Percentiles rank a stretch among this genome's conserved stretches.
phyloP scores from a whole-genome alignment of 2,888 invertebrate genomes.

The Dimorphilus gyrociliatus region DNA sequence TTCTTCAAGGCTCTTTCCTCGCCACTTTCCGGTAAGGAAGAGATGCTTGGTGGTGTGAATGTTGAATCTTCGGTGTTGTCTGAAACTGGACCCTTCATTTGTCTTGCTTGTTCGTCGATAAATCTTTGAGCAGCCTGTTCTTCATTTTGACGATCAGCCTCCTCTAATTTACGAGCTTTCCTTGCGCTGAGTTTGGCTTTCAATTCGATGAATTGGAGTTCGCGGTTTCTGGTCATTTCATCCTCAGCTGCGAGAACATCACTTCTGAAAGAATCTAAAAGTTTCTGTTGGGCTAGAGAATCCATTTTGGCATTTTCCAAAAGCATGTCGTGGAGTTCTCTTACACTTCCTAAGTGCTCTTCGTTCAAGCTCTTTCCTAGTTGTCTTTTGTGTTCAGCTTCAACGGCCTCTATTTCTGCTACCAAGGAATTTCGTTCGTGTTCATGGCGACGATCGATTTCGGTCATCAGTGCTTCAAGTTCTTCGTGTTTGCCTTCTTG shows the following conservation, averaged over 20 bases:
- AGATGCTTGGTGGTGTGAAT: too few species aligned
- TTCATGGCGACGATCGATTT: constrained; percentile 18
- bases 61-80: too few species aligned
- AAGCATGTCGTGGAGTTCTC: constrained; percentile 14
- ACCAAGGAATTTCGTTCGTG: constrained; percentile 18
- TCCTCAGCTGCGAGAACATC: constrained; percentile 8
- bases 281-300: constrained; percentile 18
- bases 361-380: constrained; percentile 17
- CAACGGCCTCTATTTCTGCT: constrained; percentile 22
- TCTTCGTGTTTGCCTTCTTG: constrained; percentile 23
- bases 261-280: constrained; percentile 23
- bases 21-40: constrained; percentile 12
- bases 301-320: constrained; percentile 10
- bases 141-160: constrained; percentile 18
- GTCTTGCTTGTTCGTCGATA: constrained; percentile 22
- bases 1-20: constrained; percentile 25
- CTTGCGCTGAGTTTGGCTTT: constrained; percentile 25
- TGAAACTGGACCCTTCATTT: constrained; percentile 15
- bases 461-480: constrained; percentile 18
- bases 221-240: neutral
- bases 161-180: constrained; percentile 15
- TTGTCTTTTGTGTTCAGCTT: constrained; percentile 20
- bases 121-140: constrained; percentile 23
- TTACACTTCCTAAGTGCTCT: constrained; percentile 15
- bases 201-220: neutral